Evolutionary conservation across 2,888 invertebrate genomes (phyloP).

Genomic region (Augochlorella aurata): DNA sequence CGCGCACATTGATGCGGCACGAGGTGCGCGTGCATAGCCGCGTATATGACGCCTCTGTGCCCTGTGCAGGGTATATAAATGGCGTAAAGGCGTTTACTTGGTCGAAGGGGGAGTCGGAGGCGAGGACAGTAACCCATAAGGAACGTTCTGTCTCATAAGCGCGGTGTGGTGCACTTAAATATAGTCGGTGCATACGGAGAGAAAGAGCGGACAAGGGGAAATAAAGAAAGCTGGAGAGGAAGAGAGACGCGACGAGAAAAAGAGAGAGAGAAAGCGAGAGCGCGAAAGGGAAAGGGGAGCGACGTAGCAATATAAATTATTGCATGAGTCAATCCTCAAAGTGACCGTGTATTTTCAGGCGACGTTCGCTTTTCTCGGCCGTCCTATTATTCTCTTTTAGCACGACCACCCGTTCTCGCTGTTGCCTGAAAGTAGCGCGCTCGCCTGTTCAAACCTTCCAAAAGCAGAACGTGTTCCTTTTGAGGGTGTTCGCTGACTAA

Average conservation of each 20-base stretch:
- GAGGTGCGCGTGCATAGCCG: constrained; percentile 46
- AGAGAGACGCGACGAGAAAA: no score
- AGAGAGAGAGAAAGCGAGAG: background rate
- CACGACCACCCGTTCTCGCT: constrained; percentile 9
- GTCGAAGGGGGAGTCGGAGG: constrained; percentile 53
- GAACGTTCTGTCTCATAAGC: constrained; percentile 68
- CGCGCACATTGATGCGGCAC: constrained; percentile 17
- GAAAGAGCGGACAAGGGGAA: constrained; percentile 9
- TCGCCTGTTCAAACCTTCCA: background rate
- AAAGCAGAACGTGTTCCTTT: constrained; percentile 8
- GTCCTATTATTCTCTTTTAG: constrained; percentile 56
- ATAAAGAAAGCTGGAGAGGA: background rate
- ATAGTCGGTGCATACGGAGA: constrained; percentile 65
- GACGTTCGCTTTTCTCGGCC: constrained; percentile 44
- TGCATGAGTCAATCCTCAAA: constrained; percentile 65
- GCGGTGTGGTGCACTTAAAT: constrained; percentile 69
- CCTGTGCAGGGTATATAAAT: constrained; percentile 61
- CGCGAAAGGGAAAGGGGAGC: constrained; percentile 2
- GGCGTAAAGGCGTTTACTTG: constrained; percentile 65
- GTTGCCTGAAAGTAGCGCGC: constrained; percentile 36
- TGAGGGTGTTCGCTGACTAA: background rate
- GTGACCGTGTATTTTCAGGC: constrained; percentile 59
- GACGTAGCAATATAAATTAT: constrained; percentile 71
- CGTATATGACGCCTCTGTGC: constrained; percentile 50
- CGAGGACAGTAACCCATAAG: constrained; percentile 71